Conservation (phyloP, 2,888 invertebrate genomes). For the Gastrophysa polygoni region DNA sequence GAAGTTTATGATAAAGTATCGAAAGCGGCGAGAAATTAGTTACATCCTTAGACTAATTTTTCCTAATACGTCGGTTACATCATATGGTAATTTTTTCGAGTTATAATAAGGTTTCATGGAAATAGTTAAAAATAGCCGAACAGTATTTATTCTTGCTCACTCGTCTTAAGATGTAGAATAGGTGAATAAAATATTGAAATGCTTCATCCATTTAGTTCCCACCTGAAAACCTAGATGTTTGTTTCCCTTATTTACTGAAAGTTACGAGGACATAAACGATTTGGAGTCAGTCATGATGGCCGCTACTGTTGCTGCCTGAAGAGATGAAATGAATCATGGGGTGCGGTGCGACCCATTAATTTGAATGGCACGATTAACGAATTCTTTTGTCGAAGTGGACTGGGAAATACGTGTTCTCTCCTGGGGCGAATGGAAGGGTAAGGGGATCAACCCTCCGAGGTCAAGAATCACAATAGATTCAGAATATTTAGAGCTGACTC, state of each 20-base stretch:
- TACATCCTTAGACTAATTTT: no score
- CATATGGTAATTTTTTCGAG: no score
- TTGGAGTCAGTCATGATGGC: no score
- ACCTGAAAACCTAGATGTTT: no score
- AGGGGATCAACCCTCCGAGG: background rate
- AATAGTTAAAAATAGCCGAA: background rate
- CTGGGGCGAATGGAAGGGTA: background rate
- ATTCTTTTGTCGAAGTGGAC: background rate
- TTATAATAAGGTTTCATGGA: no score
- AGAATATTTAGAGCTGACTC: background rate
- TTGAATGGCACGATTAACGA: background rate
- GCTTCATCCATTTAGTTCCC: no score
- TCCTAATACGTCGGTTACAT: no score
- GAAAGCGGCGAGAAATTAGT: conserved; percentile 58
- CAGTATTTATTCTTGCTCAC: background rate
- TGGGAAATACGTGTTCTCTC: background rate
- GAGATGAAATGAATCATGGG: background rate
- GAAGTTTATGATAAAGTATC: conserved; percentile 80
- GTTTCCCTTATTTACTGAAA: no score
- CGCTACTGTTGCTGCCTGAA: background rate
- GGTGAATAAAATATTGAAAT: no score
- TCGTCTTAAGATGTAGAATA: no score
- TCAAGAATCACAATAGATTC: background rate
- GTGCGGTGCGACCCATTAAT: background rate
- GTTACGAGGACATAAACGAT: no score